Conservation (phyloP, 2,113 vertebrate species). For the Numida meleagris region DNA sequence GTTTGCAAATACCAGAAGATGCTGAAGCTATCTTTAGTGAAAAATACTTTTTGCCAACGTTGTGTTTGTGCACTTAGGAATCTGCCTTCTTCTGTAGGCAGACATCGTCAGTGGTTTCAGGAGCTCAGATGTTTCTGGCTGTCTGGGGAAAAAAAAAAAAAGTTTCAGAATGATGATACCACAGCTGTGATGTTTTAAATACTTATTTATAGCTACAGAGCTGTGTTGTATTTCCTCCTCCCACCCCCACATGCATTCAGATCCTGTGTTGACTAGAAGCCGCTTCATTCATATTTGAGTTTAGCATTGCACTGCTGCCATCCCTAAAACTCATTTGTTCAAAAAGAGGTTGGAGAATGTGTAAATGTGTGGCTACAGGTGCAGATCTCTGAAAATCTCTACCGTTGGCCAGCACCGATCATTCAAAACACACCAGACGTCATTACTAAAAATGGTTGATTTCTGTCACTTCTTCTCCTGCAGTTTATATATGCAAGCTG, state of each 20-base stretch:
- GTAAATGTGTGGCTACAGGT: neutral
- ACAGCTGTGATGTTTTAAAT: neutral
- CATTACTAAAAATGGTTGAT: neutral
- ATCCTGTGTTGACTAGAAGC: neutral
- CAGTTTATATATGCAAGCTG: conserved; percentile 94
- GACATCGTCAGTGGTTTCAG: neutral
- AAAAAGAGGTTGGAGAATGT: neutral
- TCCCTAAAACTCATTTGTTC: neutral
- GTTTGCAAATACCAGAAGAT: neutral
- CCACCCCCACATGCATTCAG: neutral
- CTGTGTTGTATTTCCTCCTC: neutral
- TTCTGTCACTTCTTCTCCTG: neutral
- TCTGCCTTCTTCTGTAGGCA: neutral
- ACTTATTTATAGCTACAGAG: neutral
- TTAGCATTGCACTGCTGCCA: neutral
- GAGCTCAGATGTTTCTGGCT: neutral
- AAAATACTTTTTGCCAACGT: neutral
- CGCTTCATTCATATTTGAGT: neutral
- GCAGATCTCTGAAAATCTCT: neutral
- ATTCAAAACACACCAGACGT: neutral
- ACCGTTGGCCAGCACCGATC: rapidly evolving
- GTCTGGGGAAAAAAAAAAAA: neutral
- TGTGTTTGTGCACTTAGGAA: neutral
- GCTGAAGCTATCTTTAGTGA: neutral
- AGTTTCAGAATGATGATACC: neutral